Evolutionary conservation across 2,888 invertebrate species (phyloP).

Genomic region (Molorchus minor): DNA sequence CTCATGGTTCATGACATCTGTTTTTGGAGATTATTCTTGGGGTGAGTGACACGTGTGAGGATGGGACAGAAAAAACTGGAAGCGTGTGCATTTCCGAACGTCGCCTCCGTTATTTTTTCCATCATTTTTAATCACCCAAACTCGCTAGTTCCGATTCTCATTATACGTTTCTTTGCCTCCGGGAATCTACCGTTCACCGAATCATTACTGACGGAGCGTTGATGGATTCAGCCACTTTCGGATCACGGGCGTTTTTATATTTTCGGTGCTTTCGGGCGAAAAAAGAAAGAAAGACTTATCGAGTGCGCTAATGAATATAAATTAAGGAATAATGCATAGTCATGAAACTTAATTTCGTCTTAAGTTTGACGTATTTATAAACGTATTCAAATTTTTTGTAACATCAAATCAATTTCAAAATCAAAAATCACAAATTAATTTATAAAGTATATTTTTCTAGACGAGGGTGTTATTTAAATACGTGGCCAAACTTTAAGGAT

Average conservation of each 20-base stretch:
- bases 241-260: not conserved
- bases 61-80: not conserved
- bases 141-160: conserved; percentile 23
- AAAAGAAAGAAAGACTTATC: conserved; percentile 11
- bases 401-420: too few species aligned
- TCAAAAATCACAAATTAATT: too few species aligned
- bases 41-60: conserved; percentile 20
- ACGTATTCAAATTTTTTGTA: too few species aligned
- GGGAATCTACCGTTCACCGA: conserved; percentile 6
- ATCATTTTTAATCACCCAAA: conserved; percentile 22
- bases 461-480: too few species aligned
- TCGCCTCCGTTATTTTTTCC: conserved; percentile 19
- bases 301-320: conserved; percentile 16
- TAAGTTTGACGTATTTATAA: too few species aligned
- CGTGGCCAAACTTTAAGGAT: too few species aligned
- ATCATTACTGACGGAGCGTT: conserved; percentile 17
- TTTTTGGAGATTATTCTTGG: conserved; percentile 8
- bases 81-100: conserved; percentile 14
- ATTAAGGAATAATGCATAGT: not conserved
- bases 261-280: conserved; percentile 15
- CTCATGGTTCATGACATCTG: conserved; percentile 15
- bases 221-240: conserved; percentile 24
- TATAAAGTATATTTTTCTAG: too few species aligned
- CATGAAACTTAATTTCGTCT: too few species aligned
- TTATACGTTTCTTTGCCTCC: conserved; percentile 16